A percentile compares a stretch with the other conserved stretches of the same genome.
These are phyloP conservation scores for Actenoides lindsayi DNA, from an alignment of 2,113 vertebrate species.

Conservation along the genomic window DNA sequence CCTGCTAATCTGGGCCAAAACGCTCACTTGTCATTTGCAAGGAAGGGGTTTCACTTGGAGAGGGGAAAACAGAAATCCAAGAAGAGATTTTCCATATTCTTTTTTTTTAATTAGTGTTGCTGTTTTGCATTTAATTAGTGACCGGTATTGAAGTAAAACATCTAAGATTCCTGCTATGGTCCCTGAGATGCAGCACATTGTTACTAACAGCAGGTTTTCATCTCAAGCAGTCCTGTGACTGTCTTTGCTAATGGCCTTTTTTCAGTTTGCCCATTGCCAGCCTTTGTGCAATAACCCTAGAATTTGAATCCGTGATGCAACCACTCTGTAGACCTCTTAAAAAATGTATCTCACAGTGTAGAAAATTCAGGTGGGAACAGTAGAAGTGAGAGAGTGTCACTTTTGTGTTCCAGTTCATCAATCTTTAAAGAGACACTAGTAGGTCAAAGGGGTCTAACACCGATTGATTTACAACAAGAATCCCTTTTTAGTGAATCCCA, in stretches of 20 bases:
- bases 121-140: constrained; percentile 47
- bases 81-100: not conserved
- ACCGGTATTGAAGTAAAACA: not conserved
- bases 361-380: constrained; percentile 34
- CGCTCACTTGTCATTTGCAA: not conserved
- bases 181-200: not conserved
- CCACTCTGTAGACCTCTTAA: not conserved
- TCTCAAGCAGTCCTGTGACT: not conserved
- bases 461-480: constrained; percentile 38
- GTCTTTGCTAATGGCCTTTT: not conserved
- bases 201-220: not conserved
- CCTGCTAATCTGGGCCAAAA: not conserved
- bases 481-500: constrained; percentile 17
- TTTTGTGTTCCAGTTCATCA: constrained; percentile 56
- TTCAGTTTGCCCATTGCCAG: not conserved
- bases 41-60: not conserved
- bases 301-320: not conserved
- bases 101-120: not conserved
- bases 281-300: not conserved
- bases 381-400: constrained; percentile 41
- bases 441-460: constrained; percentile 49
- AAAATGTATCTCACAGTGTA: not conserved
- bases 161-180: not conserved
- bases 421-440: constrained; percentile 59
- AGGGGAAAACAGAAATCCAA: not conserved